Evolutionary conservation across 2,888 invertebrate genomes (phyloP).

Genomic region (Leucoma salicis): DNA sequence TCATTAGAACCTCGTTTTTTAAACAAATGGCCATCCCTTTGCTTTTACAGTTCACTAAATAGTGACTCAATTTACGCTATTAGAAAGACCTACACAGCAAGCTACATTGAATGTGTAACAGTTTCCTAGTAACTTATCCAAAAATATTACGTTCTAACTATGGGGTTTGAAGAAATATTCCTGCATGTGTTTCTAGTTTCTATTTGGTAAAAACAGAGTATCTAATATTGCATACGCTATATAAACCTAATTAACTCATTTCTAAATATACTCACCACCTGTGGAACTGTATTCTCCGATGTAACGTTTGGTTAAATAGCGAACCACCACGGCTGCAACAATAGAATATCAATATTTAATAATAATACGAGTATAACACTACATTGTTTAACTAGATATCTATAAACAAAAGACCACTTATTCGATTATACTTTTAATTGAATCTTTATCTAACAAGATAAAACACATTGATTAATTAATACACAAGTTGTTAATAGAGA

Average conservation of each 20-base stretch:
- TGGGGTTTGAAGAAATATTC: no score
- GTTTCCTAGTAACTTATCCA: no score
- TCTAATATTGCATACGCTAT: no score
- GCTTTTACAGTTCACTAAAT: no score
- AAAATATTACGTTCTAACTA: no score
- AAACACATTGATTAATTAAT: constrained; percentile 55
- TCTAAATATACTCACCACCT: constrained; percentile 82
- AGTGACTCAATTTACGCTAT: no score
- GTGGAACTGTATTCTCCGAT: constrained; percentile 91
- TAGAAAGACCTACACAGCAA: no score
- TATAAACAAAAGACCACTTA: constrained; percentile 36
- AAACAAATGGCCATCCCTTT: no score
- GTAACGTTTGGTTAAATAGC: constrained; percentile 89
- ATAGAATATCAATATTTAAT: constrained; percentile 32
- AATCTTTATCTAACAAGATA: constrained; percentile 53
- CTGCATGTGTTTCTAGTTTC: no score
- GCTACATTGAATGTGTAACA: no score
- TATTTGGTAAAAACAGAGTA: no score
- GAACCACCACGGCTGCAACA: constrained; percentile 89
- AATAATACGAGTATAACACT: not conserved
- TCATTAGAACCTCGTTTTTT: constrained; percentile 49
- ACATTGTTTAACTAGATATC: constrained; percentile 24
- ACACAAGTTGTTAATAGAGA: constrained; percentile 61
- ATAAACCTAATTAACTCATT: constrained; percentile 15
- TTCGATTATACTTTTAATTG: constrained; percentile 42